Percentiles rank a stretch among this genome's conserved stretches.
Conservation (phyloP, 2,113 vertebrate species). For the Cathartes aura region DNA sequence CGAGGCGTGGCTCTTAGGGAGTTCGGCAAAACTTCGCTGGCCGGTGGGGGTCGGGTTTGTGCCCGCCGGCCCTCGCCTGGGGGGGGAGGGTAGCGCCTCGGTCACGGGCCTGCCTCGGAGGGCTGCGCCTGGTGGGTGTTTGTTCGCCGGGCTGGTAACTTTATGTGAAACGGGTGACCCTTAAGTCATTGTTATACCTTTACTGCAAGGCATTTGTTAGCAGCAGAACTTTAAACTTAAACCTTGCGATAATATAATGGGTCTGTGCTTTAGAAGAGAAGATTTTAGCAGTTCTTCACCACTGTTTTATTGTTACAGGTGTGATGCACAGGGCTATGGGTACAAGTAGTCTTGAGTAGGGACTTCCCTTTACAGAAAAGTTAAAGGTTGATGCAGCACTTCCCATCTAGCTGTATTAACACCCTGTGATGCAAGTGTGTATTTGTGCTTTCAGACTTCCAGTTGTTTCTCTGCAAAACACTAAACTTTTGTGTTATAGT, state of each 20-base stretch:
- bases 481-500: accelerated
- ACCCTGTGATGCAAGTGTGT: accelerated
- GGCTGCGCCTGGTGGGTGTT: neutral
- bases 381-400: neutral
- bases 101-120: neutral
- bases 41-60: neutral
- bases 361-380: accelerated
- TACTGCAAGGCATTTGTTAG: accelerated
- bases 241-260: accelerated
- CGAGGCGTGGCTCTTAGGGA: neutral
- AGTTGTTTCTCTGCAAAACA: neutral
- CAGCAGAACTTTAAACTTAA: neutral
- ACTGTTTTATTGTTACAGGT: accelerated
- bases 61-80: too few relatives aligned
- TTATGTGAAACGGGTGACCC: accelerated
- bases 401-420: neutral
- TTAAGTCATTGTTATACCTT: accelerated
- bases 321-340: accelerated
- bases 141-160: accelerated
- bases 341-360: neutral
- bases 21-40: accelerated
- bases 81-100: neutral
- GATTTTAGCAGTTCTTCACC: accelerated
- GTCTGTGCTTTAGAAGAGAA: neutral
- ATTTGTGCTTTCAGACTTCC: neutral